These are phyloP conservation scores for Probaryconus sp. DNA, from an alignment of 1,140 invertebrate genomes.

Conservation along the genomic window DNA sequence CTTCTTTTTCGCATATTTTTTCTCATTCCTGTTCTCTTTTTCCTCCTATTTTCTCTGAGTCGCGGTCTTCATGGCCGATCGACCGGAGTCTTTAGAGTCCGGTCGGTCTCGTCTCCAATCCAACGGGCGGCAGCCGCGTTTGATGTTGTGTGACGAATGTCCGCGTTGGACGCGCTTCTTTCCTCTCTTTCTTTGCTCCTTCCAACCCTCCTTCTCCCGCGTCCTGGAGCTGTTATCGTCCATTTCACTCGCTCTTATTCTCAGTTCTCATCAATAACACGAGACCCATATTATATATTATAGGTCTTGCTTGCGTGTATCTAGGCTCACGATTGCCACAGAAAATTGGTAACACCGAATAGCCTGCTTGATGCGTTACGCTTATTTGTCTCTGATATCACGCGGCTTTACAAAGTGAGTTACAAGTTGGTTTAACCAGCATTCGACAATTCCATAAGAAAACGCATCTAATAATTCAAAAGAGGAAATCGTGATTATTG, in stretches of 20 bases:
- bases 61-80: slow-evolving; percentile 73
- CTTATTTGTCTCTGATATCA: slow-evolving; percentile 59
- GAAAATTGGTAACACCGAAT: slow-evolving; percentile 48
- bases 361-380: slow-evolving; percentile 47
- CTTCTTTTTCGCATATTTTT: slow-evolving; percentile 63
- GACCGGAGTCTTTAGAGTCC: slow-evolving; percentile 73
- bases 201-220: slow-evolving; percentile 26
- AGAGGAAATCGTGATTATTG: background rate
- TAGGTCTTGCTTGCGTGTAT: slow-evolving; percentile 35
- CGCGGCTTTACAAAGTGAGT: slow-evolving; percentile 28
- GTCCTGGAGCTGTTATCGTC: slow-evolving; percentile 12
- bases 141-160: slow-evolving; percentile 78
- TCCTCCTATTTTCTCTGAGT: slow-evolving; percentile 60
- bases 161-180: slow-evolving; percentile 69
- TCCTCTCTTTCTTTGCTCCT: slow-evolving; percentile 54
- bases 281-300: slow-evolving; percentile 57
- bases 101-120: slow-evolving; percentile 71
- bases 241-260: slow-evolving; percentile 51
- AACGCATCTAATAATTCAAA: slow-evolving; percentile 28
- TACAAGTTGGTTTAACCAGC: slow-evolving; percentile 8
- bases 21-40: slow-evolving; percentile 58
- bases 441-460: slow-evolving; percentile 27
- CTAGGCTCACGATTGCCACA: slow-evolving; percentile 49
- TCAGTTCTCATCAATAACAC: slow-evolving; percentile 55
- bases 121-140: slow-evolving; percentile 74